Evolutionary conservation across 2,113 vertebrate genomes (phyloP).

Genomic region (Callithrix jacchus): DNA sequence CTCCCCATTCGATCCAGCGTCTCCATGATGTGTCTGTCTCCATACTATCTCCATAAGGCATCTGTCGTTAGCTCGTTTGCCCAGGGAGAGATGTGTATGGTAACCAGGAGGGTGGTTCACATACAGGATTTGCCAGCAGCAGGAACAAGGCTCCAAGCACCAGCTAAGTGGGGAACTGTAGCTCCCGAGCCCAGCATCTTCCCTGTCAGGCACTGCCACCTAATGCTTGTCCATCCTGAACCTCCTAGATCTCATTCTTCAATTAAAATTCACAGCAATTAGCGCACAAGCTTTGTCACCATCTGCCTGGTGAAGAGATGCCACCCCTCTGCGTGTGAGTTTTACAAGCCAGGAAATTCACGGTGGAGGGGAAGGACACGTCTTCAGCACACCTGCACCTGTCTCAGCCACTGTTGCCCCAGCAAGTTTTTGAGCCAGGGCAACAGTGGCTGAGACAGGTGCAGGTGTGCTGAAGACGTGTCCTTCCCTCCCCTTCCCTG

Average conservation of each 20-base stretch:
- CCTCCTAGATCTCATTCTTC: not conserved
- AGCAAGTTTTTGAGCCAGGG: not conserved
- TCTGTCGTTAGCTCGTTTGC: not conserved
- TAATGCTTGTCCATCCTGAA: not conserved
- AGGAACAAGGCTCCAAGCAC: not conserved
- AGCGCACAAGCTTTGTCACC: fast-evolving
- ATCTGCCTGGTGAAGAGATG: not conserved
- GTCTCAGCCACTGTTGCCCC: not conserved
- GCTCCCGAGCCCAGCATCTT: not conserved
- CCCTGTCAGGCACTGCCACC: too few relatives aligned
- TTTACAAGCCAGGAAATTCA: not conserved
- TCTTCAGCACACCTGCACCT: not conserved
- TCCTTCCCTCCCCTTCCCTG: too few relatives aligned
- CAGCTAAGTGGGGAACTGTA: too few relatives aligned
- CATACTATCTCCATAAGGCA: too few relatives aligned
- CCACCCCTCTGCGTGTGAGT: not conserved
- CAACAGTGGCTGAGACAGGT: not conserved
- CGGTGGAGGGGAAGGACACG: too few relatives aligned
- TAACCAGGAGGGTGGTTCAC: too few relatives aligned
- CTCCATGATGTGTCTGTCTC: not conserved
- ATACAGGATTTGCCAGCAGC: not conserved
- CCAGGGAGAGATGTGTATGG: not conserved
- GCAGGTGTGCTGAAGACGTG: not conserved
- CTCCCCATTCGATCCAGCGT: fast-evolving
- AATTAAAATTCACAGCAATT: not conserved